Evolutionary conservation across 2,888 invertebrate species (phyloP), one percentile per base, ranked within the genome.

Genomic region (Drosophila quasianomalipes): DNA sequence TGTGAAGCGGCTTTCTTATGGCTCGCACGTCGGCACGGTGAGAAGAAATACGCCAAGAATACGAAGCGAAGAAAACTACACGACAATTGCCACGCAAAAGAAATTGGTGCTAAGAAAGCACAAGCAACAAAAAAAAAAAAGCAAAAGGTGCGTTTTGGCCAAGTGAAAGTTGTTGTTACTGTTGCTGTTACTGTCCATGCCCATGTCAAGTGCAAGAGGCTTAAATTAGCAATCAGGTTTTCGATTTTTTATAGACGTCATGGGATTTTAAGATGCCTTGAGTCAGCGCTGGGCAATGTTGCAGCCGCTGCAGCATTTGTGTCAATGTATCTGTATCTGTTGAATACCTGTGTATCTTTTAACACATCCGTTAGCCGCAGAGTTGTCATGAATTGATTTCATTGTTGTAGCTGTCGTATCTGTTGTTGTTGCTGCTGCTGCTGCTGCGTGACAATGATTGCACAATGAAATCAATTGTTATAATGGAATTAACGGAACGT

Each of bases 381-480:
- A 64, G 59, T 66, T 70, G 81, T 66, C 66, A 53, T 83, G 71
- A 82, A 79, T 70, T 61, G 70, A 66, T 70, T 77, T 26, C 74
- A 71, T 79, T 88, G 73, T 81, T 73, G 61, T 62, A 64, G 67
- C 31, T 75, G 72, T 16, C 49, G 66, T 52, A 22, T 26, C 58
- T 57, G 51, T 65, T 67, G 62, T 65, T 67, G 62, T 1, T 22
- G 22, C 22, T 22, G 22, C 22, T 28, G 28, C 33, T 54, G 63
- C 72, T 54, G 69, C 75, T 83, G 87, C 82, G 68, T 86, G 89
- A 82, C 87, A 89, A 86, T 83, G 83, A 89, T 85, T 87, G 80
- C 85, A 87, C 85, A 89, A 87, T 87, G 79, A 76, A 87, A 87
- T 90, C 90, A 88, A 88, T 90, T 88, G 90, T 83, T 88, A 83